Conservation (phyloP, 2,113 vertebrate species). For the Corythaixoides concolor region DNA sequence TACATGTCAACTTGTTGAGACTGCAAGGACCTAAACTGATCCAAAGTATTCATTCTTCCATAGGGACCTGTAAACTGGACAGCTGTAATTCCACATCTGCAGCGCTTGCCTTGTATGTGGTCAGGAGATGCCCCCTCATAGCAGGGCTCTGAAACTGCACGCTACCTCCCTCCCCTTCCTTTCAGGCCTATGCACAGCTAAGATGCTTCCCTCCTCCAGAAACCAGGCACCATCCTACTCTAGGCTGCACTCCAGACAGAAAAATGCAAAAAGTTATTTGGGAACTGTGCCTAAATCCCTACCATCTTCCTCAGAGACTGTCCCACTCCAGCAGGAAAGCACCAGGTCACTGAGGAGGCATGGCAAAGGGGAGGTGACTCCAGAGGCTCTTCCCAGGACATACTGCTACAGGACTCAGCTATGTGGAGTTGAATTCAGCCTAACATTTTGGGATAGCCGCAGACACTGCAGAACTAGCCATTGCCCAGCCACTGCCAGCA, state of each 20-base stretch:
- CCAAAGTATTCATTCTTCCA: neutral
- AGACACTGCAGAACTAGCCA: neutral
- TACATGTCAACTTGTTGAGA: neutral
- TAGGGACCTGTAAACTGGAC: neutral
- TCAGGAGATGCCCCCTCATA: neutral
- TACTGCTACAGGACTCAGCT: neutral
- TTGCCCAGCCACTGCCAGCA: neutral
- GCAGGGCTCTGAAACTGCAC: neutral
- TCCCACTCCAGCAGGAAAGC: neutral
- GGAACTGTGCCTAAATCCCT: neutral
- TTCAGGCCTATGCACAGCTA: neutral
- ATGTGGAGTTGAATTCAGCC: neutral
- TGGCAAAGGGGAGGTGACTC: neutral
- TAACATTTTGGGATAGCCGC: neutral
- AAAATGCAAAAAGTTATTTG: neutral
- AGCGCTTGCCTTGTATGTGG: neutral
- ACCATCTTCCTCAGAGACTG: neutral
- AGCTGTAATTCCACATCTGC: neutral
- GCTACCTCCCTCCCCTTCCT: neutral
- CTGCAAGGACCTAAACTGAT: neutral
- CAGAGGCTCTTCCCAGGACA: neutral
- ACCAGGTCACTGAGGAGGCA: fast-evolving
- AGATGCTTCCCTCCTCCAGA: neutral
- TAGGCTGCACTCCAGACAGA: neutral
- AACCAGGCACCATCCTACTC: neutral